These are phyloP conservation scores for Lasioglossum oenotherae DNA, from an alignment of 2,888 invertebrate genomes.

Conservation along the genomic window DNA sequence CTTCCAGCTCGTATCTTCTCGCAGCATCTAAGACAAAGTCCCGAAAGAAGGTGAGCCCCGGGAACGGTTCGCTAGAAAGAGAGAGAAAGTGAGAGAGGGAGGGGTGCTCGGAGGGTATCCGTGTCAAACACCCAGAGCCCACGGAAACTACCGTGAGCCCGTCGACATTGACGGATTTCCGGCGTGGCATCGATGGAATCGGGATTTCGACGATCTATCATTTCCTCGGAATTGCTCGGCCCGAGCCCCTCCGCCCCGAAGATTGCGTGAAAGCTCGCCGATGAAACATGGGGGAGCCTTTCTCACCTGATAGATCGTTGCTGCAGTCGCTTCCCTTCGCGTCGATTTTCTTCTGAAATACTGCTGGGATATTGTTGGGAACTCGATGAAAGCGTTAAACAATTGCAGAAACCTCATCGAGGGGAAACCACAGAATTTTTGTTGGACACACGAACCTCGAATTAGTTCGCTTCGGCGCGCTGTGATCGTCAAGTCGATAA, in stretches of 20 bases:
- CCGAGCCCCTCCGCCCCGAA: conserved; percentile 19
- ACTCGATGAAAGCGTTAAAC: not conserved
- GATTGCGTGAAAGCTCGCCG: conserved; percentile 42
- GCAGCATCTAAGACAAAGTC: conserved; percentile 78
- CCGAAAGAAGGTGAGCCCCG: conserved; percentile 57
- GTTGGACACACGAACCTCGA: not conserved
- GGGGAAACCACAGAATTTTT: not conserved
- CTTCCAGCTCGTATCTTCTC: conserved; percentile 75
- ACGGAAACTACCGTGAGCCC: conserved; percentile 62
- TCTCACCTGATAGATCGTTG: not conserved
- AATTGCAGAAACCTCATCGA: not conserved
- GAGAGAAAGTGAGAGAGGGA: conserved; percentile 33
- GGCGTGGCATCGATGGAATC: conserved; percentile 72
- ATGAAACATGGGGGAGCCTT: not conserved
- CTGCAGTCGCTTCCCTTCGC: not conserved
- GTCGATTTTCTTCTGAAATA: not conserved
- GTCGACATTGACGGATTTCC: conserved; percentile 79
- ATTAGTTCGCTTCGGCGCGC: not conserved
- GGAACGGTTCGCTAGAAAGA: not conserved
- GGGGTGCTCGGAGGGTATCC: conserved; percentile 65
- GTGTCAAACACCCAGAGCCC: conserved; percentile 67
- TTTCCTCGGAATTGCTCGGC: conserved; percentile 41
- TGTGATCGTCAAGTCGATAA: too few species aligned
- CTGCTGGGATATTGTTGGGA: not conserved
- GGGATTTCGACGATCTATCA: conserved; percentile 73